Evolutionary conservation across 1,140 invertebrate genomes (phyloP).

Genomic region (Zaprionus ornatus): DNA sequence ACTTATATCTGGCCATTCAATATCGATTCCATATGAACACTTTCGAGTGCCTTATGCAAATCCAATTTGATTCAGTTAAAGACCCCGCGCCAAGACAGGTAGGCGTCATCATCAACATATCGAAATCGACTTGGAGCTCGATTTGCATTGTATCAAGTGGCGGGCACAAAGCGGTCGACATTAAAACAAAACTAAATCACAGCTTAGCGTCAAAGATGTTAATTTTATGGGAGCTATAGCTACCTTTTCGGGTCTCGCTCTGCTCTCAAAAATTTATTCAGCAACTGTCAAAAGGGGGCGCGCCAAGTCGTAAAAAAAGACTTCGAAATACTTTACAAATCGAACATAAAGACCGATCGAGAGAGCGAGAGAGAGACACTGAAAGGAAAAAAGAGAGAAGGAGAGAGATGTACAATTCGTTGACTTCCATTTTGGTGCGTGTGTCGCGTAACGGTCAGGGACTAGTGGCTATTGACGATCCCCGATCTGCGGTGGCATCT

Average conservation of each 20-base stretch:
- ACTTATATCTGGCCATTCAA: neutral
- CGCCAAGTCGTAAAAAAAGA: slow-evolving; percentile 63
- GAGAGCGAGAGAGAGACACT: neutral
- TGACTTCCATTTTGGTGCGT: slow-evolving; percentile 53
- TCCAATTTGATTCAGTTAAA: slow-evolving; percentile 67
- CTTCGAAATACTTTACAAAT: slow-evolving; percentile 61
- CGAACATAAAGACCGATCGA: slow-evolving; percentile 30
- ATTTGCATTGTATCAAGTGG: slow-evolving; percentile 60
- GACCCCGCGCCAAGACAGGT: slow-evolving; percentile 63
- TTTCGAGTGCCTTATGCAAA: slow-evolving; percentile 62
- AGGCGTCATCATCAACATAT: slow-evolving; percentile 59
- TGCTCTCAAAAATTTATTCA: slow-evolving; percentile 60
- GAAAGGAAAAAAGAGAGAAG: neutral
- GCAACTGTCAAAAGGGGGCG: slow-evolving; percentile 59
- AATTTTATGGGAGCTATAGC: slow-evolving; percentile 72
- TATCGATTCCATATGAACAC: slow-evolving; percentile 17
- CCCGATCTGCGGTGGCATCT: slow-evolving; percentile 11
- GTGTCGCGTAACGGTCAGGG: slow-evolving; percentile 66
- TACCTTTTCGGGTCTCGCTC: slow-evolving; percentile 58
- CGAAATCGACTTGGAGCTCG: slow-evolving; percentile 61
- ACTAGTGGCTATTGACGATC: slow-evolving; percentile 34
- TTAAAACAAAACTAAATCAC: slow-evolving; percentile 83
- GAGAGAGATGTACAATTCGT: neutral
- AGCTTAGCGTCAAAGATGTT: slow-evolving; percentile 82
- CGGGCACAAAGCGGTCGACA: slow-evolving; percentile 58